Percentiles rank a stretch among this genome's conserved stretches.
These are phyloP conservation scores for Hippopotamus amphibius DNA, from an alignment of 2,113 vertebrate species.

Conservation along the genomic window DNA sequence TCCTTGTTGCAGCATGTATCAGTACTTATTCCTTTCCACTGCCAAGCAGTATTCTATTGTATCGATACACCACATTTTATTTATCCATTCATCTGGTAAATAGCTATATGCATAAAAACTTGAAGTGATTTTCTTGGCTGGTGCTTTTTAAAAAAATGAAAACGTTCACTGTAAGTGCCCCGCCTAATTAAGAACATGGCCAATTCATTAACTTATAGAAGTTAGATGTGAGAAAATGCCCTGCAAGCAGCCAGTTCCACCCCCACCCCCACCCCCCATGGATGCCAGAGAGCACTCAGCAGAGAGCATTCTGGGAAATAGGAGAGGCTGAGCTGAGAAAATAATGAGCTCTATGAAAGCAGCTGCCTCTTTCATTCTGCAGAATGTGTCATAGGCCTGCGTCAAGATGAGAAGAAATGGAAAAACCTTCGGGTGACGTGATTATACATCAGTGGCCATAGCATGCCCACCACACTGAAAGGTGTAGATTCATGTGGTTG, in stretches of 20 bases:
- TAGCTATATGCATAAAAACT: background rate
- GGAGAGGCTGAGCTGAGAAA: background rate
- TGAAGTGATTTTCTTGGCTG: background rate
- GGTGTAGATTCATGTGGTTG: background rate
- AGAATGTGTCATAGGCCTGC: background rate
- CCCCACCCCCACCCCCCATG: too few species aligned
- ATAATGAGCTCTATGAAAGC: background rate
- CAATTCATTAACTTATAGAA: background rate
- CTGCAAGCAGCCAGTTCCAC: background rate
- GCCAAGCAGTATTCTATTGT: background rate
- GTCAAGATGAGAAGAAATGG: background rate
- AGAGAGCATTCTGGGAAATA: constrained; percentile 32
- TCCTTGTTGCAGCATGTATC: background rate
- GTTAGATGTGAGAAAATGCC: background rate
- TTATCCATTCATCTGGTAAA: background rate
- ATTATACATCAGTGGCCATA: background rate
- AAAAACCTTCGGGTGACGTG: background rate
- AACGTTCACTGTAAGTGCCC: background rate
- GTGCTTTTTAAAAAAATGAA: background rate
- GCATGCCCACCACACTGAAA: background rate
- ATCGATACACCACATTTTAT: background rate
- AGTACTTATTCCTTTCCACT: background rate
- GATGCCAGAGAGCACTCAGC: background rate
- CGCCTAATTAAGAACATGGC: background rate
- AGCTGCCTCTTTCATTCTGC: background rate